Base-by-base conservation (phyloP, 2,797 vertebrate species). In the Anas georgica region DNA sequence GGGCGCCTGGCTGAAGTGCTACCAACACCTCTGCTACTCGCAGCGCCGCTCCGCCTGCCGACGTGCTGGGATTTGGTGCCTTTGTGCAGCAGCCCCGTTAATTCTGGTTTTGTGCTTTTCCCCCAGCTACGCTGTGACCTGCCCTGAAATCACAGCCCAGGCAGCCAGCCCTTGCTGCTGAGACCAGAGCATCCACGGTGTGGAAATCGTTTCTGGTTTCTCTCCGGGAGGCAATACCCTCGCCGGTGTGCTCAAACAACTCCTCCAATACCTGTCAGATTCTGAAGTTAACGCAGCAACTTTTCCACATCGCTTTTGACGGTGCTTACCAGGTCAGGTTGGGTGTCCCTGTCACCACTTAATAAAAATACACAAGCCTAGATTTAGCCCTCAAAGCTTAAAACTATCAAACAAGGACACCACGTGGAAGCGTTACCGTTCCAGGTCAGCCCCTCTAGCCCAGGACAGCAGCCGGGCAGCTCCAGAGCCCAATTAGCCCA, bases 1-100 rank as follows among this genome's bases (percentile, higher is more conserved):
- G 33, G 67, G 63, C 9, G 81, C 12, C 81, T 43, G 86, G 39
- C 90, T 85, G 41, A 10, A 54, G 83, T 5, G 78, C 11, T 12
- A 12, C 84, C 43, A 79, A 72, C 91, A 89, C 93, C 86, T 86
- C 89, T 52, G 79, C 69, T 70, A 31, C 90, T 20, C 1, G 6
- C 68, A 10, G 84, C 0, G 77, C 66, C 7, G 6, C 15, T 8
- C 68, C 6, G 4, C 1, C 12, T 7, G 69, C 31, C 64, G 48
- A 66, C 3, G 0, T 4, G 29, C 76, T n/a, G 52, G 14, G 33
- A n/a, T 2, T 14, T 20, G n/a, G 73, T 17, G 22, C 7, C 59
- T 52, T 21, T 15, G 63, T 50, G 56, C 72, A 52, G 59, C 26
- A 10, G 31, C 6, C 62, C 55, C 12, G 15, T 45, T 66, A 39